Conservation (phyloP, 2,888 invertebrate genomes). For the Creontiades dilutus region DNA sequence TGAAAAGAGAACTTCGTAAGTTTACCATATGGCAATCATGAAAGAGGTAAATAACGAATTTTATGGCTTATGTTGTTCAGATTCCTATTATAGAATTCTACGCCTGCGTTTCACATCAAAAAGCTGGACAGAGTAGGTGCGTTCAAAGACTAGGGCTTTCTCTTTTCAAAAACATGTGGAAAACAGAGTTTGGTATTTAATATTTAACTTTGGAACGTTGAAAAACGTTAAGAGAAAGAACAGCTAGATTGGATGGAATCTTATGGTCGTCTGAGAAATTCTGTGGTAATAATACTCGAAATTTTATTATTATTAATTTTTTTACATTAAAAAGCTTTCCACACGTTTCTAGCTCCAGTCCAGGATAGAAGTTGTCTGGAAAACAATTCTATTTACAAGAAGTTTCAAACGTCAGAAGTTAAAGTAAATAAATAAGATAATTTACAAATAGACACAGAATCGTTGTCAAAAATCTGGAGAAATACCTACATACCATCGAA, state of each 20-base stretch:
- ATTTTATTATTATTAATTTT: not conserved
- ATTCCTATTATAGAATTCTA: too few species aligned
- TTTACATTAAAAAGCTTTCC: slow-evolving; percentile 8
- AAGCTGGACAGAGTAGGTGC: not conserved
- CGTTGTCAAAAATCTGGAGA: slow-evolving; percentile 12
- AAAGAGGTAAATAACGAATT: too few species aligned
- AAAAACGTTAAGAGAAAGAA: not conserved
- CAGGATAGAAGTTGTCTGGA: not conserved
- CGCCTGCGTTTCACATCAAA: not conserved
- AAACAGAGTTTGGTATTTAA: not conserved
- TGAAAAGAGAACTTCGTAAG: too few species aligned
- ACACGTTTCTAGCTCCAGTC: slow-evolving; percentile 30
- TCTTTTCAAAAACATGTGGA: not conserved
- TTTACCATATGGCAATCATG: too few species aligned
- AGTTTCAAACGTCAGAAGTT: not conserved
- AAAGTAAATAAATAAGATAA: not conserved
- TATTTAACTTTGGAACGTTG: not conserved
- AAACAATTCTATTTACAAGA: not conserved
- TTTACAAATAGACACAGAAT: slow-evolving; percentile 40
- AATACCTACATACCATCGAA: slow-evolving; percentile 6
- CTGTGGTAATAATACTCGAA: not conserved
- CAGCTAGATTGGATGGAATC: slow-evolving; percentile 26
- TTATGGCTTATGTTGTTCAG: too few species aligned
- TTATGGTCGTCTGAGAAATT: not conserved
- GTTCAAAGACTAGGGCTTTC: not conserved